Conservation (phyloP, 2,888 invertebrate genomes). For the Ophion ventricosus region DNA sequence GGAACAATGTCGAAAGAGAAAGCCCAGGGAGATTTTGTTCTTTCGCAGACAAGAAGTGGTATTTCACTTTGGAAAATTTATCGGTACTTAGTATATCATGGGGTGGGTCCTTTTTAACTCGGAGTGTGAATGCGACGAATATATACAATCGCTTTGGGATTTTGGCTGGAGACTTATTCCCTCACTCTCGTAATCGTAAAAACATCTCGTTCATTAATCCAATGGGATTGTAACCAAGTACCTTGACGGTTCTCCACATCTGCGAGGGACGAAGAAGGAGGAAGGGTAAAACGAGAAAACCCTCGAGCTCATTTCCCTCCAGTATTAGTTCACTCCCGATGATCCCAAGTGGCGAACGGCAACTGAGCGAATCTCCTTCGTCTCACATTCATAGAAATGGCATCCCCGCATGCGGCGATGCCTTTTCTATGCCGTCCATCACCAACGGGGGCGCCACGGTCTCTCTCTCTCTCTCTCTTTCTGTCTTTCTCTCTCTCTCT, state of each 20-base stretch:
- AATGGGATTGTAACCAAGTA: slow-evolving; percentile 52
- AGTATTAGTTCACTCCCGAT: slow-evolving; percentile 56
- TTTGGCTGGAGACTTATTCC: slow-evolving; percentile 1
- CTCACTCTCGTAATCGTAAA: slow-evolving; percentile 13
- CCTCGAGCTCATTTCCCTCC: slow-evolving; percentile 42
- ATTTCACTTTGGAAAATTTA: slow-evolving; percentile 22
- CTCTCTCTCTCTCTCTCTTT: too few species aligned
- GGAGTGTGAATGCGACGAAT: background rate
- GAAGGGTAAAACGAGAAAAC: slow-evolving; percentile 40
- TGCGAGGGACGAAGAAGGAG: slow-evolving; percentile 31
- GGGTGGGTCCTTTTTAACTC: background rate
- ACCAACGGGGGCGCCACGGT: slow-evolving; percentile 2
- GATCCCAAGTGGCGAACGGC: slow-evolving; percentile 54
- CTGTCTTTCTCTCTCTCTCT: too few species aligned
- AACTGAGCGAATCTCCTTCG: slow-evolving; percentile 51
- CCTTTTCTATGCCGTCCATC: too few species aligned
- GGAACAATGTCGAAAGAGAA: slow-evolving; percentile 13
- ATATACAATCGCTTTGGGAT: slow-evolving; percentile 11
- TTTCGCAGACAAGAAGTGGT: background rate
- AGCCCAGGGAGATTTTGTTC: background rate
- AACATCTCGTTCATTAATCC: slow-evolving; percentile 44
- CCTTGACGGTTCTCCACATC: slow-evolving; percentile 20
- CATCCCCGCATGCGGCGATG: slow-evolving; percentile 12
- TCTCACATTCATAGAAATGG: slow-evolving; percentile 35
- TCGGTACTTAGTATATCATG: background rate